phyloP scores from a whole-genome alignment of 2,888 invertebrate genomes.

The Crematogaster levior region DNA sequence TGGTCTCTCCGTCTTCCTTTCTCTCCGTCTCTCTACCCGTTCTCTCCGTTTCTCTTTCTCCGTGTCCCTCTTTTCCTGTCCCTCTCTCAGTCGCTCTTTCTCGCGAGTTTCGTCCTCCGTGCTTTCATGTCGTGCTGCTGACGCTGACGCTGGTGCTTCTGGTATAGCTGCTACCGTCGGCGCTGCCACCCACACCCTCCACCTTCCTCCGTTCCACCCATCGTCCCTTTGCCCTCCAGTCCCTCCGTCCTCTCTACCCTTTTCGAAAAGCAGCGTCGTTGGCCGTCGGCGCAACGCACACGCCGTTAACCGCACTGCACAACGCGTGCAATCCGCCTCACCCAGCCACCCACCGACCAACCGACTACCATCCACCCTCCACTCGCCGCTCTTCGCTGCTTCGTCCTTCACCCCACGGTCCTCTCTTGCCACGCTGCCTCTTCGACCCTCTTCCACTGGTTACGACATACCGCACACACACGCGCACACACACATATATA shows the following conservation, averaged over 20 bases:
- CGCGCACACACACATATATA: constrained; percentile 33
- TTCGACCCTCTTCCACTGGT: constrained; percentile 71
- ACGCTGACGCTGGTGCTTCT: constrained; percentile 75
- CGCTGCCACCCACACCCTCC: constrained; percentile 58
- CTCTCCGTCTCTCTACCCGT: constrained; percentile 22
- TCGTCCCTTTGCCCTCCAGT: constrained; percentile 59
- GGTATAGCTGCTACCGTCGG: constrained; percentile 70
- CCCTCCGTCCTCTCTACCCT: constrained; percentile 73
- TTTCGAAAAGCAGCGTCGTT: constrained; percentile 80
- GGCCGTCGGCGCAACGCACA: constrained; percentile 84
- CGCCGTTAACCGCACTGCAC: constrained; percentile 84
- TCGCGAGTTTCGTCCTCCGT: constrained; percentile 67
- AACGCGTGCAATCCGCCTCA: constrained; percentile 81
- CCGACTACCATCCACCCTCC: constrained; percentile 56
- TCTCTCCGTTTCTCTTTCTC: constrained; percentile 56
- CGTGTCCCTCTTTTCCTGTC: constrained; percentile 50
- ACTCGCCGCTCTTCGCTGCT: constrained; percentile 57
- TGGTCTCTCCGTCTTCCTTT: constrained; percentile 46
- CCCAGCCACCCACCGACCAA: constrained; percentile 53
- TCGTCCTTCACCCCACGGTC: constrained; percentile 62
- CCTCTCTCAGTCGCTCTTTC: constrained; percentile 64
- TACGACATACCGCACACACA: constrained; percentile 68
- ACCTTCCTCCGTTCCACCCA: constrained; percentile 42
- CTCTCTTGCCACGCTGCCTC: constrained; percentile 64
- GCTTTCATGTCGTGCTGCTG: constrained; percentile 74